Evolutionary conservation across 2,888 invertebrate genomes (phyloP).

Genomic region (Diploptera punctata): DNA sequence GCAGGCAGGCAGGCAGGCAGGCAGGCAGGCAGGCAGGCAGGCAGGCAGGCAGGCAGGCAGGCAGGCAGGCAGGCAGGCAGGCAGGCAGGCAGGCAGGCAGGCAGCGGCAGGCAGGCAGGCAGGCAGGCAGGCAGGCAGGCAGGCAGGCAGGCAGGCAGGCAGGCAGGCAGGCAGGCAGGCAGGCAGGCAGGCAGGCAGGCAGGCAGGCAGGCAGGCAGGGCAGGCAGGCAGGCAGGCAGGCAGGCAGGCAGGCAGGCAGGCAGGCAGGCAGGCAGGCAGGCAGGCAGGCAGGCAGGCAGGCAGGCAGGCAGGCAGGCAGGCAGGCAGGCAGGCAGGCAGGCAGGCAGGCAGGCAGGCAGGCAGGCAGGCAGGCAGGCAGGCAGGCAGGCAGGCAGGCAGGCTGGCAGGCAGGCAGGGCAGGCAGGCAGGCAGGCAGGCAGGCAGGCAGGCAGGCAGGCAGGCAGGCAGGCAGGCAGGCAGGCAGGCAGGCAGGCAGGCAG

Average conservation of each 20-base stretch:
- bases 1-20: conserved; percentile 13
- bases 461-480: conserved; percentile 13
- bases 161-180: conserved; percentile 13
- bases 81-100: conserved; percentile 12
- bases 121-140: conserved; percentile 21
- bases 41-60: conserved; percentile 12
- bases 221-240: conserved; percentile 23
- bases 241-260: conserved; percentile 15
- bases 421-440: conserved; percentile 13
- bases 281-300: conserved; percentile 13
- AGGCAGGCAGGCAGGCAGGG: too few relatives aligned
- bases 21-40: conserved; percentile 13
- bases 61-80: conserved; percentile 13
- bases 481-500: conserved; percentile 13
- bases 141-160: conserved; percentile 16
- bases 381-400: conserved; percentile 13
- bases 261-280: conserved; percentile 20
- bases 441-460: conserved; percentile 13
- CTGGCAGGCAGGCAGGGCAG: conserved; percentile 10
- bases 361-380: conserved; percentile 13
- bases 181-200: conserved; percentile 13
- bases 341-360: conserved; percentile 13
- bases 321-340: conserved; percentile 13
- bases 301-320: conserved; percentile 13
- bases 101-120: too few relatives aligned